Percentiles rank a stretch among this genome's conserved stretches.
Evolutionary conservation across 2,888 invertebrate species (phyloP).

Genomic region (Platycnemis pennipes): DNA sequence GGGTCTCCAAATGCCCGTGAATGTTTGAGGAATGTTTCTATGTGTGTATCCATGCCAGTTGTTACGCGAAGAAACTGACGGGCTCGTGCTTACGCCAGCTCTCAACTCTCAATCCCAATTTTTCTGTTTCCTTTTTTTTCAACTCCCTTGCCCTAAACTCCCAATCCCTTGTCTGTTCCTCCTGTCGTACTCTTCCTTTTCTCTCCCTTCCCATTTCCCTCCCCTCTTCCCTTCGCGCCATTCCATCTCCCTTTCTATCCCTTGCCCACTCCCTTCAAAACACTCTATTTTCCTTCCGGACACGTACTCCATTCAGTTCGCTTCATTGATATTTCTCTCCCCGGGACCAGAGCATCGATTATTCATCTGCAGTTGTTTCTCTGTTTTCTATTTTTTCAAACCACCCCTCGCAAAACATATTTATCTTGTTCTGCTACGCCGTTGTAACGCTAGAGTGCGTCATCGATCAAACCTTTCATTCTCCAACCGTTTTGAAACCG

Average conservation of each 20-base stretch:
- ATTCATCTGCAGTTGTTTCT: conserved; percentile 64
- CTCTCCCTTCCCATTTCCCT: not conserved
- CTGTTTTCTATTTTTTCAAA: conserved; percentile 51
- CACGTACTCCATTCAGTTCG: conserved; percentile 64
- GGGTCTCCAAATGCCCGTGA: too few species aligned
- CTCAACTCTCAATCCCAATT: not conserved
- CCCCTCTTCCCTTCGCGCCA: not conserved
- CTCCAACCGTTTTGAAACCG: conserved; percentile 47
- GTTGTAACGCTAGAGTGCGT: conserved; percentile 65
- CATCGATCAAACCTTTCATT: conserved; percentile 60
- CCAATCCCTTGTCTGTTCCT: not conserved
- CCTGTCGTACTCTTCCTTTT: not conserved
- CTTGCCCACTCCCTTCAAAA: not conserved
- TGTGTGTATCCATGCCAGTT: too few species aligned
- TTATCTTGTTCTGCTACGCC: conserved; percentile 64
- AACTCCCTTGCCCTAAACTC: not conserved
- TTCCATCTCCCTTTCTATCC: not conserved
- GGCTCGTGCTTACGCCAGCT: too few species aligned
- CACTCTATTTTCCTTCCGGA: conserved; percentile 66
- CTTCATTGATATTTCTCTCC: conserved; percentile 67
- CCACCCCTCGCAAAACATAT: conserved; percentile 64
- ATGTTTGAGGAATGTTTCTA: too few species aligned
- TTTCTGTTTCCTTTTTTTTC: not conserved
- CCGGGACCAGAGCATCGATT: conserved; percentile 63
- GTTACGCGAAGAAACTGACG: too few species aligned